A percentile compares a stretch with the other conserved stretches of the same genome.
Evolutionary conservation across 2,888 invertebrate species (phyloP).

Genomic region (Lampropteryx suffumata): DNA sequence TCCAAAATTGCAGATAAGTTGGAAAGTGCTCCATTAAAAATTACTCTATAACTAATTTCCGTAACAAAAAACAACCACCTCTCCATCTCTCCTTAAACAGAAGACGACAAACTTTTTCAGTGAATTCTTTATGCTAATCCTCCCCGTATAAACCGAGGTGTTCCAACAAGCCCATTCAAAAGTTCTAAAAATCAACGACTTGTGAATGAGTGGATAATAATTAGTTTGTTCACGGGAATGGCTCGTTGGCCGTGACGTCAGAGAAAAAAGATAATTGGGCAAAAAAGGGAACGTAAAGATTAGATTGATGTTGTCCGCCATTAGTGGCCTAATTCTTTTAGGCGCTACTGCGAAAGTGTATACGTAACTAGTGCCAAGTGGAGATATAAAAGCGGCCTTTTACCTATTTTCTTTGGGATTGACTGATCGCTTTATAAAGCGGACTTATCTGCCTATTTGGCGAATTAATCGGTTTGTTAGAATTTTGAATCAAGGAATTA

Average conservation of each 20-base stretch:
- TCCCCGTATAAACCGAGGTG: slow-evolving; percentile 12
- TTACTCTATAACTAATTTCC: slow-evolving; percentile 1
- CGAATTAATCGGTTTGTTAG: background rate
- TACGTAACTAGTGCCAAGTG: slow-evolving; percentile 3
- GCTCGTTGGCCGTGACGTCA: slow-evolving; percentile 43
- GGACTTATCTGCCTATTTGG: background rate
- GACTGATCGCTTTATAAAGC: slow-evolving; percentile 3
- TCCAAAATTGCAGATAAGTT: background rate
- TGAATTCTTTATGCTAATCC: slow-evolving; percentile 14
- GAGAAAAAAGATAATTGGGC: slow-evolving; percentile 60
- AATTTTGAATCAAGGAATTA: no score
- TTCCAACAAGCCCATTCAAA: slow-evolving; percentile 17
- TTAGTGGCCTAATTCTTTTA: slow-evolving; percentile 45
- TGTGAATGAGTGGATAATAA: slow-evolving; percentile 71
- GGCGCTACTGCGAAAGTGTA: slow-evolving; percentile 30
- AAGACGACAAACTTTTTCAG: slow-evolving; percentile 11
- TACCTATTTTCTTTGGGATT: slow-evolving; percentile 3
- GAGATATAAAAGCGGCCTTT: slow-evolving; percentile 3
- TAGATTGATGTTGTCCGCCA: slow-evolving; percentile 52
- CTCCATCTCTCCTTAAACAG: background rate
- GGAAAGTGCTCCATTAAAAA: slow-evolving; percentile 1
- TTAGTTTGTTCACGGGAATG: slow-evolving; percentile 54
- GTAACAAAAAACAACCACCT: slow-evolving; percentile 4
- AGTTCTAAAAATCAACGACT: slow-evolving; percentile 50
- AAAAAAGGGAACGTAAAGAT: slow-evolving; percentile 45